Conservation (phyloP, 2,113 vertebrate genomes). For the Otolemur garnettii region DNA sequence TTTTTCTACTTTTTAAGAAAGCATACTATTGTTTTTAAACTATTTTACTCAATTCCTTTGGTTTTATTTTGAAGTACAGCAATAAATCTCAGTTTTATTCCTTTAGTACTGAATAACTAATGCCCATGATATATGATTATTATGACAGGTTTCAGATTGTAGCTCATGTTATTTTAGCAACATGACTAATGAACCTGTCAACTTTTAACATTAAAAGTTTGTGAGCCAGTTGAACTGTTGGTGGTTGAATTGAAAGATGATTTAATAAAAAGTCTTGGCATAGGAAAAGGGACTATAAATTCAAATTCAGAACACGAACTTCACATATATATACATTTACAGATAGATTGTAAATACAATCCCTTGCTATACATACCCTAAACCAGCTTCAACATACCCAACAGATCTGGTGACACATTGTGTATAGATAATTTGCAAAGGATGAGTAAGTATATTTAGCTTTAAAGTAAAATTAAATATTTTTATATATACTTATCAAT, state of each 20-base stretch:
- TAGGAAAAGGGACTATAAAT: background rate
- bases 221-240: slow-evolving; percentile 32
- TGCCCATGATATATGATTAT: slow-evolving; percentile 6
- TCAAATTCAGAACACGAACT: slow-evolving; percentile 50
- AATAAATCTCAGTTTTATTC: background rate
- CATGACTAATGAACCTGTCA: slow-evolving; percentile 68
- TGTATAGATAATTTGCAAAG: background rate
- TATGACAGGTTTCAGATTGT: slow-evolving; percentile 43
- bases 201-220: slow-evolving; percentile 61
- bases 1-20: background rate
- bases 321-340: background rate
- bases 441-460: background rate
- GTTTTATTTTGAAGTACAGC: background rate
- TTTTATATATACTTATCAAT: background rate
- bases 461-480: slow-evolving; percentile 6
- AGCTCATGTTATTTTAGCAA: background rate
- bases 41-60: slow-evolving; percentile 3
- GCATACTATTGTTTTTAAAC: background rate
- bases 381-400: background rate
- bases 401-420: background rate
- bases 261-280: slow-evolving; percentile 9
- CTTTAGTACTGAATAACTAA: background rate
- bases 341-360: background rate
- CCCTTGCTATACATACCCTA: background rate
- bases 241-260: slow-evolving; percentile 42